Base-by-base conservation (phyloP, 2,113 vertebrate species). In the Zapornia atra region DNA sequence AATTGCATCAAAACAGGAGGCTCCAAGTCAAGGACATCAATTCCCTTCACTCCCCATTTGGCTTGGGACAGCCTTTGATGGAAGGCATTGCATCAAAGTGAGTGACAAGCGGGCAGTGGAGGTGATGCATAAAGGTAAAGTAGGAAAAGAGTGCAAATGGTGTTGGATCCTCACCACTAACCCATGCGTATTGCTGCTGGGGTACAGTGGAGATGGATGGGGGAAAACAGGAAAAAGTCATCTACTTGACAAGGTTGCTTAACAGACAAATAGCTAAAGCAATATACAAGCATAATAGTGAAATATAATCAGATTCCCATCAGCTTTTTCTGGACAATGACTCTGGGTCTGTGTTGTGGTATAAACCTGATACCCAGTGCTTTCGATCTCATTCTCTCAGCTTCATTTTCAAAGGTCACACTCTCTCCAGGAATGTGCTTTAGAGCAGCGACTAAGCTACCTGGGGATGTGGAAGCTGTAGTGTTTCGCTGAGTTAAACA, bases 261-360 rank as follows among this genome's bases (percentile, higher is more conserved):
- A 91, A 92, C 70, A 86, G 92, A 92, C 21, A 64, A 85, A 75
- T 71, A 92, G 61, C 65, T 86, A 68, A 90, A 93, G 72, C 50
- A 57, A 64, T 91, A 33, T 82, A 71, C 29, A 42, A n/a, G 17
- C n/a, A 25, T 81, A 80, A 81, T 24, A 46, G 51, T 92, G 71
- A 94, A 93, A 90, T 91, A 78, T 51, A 81, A 95, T 68, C 12
- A 56, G 65, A 90, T 89, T 92, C 11, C 28, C 33, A 22, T 90
- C 64, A 59, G 46, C 8, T 80, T 46, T 94, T 95, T 87, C 57
- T 79, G 82, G 66, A 66, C 12, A 60, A 6, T 92, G 79, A 83
- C 48, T 94, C 46, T 12, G 40, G 44, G 36, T 51, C 44, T 79
- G n/a, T 76, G 66, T 21, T 78, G 11, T 86, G 76, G 29, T 82